These are phyloP conservation scores for Salarias fasciatus DNA, from an alignment of 2,797 vertebrate species.

Conservation along the genomic window DNA sequence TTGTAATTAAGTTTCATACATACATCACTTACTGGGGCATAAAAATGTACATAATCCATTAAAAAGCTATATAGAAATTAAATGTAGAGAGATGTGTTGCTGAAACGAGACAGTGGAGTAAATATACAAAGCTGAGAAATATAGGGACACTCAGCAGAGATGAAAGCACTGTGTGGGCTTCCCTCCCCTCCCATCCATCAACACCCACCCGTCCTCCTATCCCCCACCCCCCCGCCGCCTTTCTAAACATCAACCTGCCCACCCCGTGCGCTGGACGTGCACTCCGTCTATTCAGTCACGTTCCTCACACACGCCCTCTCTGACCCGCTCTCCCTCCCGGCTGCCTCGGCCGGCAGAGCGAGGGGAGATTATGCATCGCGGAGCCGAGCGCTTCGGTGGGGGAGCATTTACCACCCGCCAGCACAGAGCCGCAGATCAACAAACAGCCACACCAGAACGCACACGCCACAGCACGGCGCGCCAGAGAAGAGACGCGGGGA, in stretches of 20 bases:
- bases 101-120: constrained; percentile 34
- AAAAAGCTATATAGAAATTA: constrained; percentile 55
- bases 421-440: constrained; percentile 67
- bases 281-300: constrained; percentile 73
- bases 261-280: constrained; percentile 60
- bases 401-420: constrained; percentile 75
- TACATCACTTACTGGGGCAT: not conserved
- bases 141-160: constrained; percentile 49
- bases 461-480: constrained; percentile 3
- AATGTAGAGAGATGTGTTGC: not conserved
- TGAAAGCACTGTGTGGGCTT: constrained; percentile 61
- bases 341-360: constrained; percentile 67
- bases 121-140: constrained; percentile 60
- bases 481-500: not conserved
- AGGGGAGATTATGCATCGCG: constrained; percentile 79
- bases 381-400: constrained; percentile 71
- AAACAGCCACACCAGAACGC: constrained; percentile 48
- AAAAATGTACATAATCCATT: not conserved
- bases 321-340: constrained; percentile 74
- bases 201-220: constrained; percentile 23
- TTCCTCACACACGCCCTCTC: constrained; percentile 73
- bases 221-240: constrained; percentile 8
- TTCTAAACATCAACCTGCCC: constrained; percentile 42
- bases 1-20: not conserved
- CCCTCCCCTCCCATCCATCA: constrained; percentile 55